A percentile compares a stretch with the other conserved stretches of the same genome.
phyloP scores from a whole-genome alignment of 2,888 invertebrate species.

The Patella ulyssiponensis region DNA sequence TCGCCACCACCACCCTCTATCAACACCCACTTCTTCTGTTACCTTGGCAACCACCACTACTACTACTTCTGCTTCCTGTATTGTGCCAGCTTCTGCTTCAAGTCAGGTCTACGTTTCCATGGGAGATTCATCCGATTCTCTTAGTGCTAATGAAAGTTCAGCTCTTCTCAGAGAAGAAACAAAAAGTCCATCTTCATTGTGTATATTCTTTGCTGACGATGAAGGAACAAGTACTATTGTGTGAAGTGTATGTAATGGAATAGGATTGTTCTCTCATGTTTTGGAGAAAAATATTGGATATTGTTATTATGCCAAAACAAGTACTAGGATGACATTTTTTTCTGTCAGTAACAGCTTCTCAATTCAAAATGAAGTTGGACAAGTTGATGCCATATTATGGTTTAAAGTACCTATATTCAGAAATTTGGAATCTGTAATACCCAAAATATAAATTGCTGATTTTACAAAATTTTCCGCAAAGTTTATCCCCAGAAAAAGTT shows the following conservation, averaged over 20 bases:
- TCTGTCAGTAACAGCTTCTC: too few species aligned
- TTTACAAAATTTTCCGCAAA: too few species aligned
- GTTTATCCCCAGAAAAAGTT: too few species aligned
- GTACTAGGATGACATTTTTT: too few species aligned
- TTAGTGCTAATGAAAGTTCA: constrained; percentile 75
- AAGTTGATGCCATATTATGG: too few species aligned
- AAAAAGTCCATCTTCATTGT: constrained; percentile 55
- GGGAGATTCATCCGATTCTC: constrained; percentile 71
- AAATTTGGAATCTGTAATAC: too few species aligned
- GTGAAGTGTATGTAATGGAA: background rate
- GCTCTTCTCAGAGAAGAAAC: constrained; percentile 70
- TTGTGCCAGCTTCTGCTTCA: constrained; percentile 34
- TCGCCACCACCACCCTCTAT: constrained; percentile 63
- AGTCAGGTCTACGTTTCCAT: constrained; percentile 65
- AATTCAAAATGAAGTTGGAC: too few species aligned
- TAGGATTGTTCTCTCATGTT: too few species aligned
- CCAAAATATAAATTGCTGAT: too few species aligned
- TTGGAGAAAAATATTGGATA: too few species aligned
- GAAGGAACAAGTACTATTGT: constrained; percentile 29
- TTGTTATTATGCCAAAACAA: too few species aligned
- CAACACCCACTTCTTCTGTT: constrained; percentile 16
- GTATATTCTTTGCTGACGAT: constrained; percentile 61
- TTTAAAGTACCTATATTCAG: too few species aligned
- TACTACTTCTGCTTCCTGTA: constrained; percentile 28
- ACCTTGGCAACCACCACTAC: constrained; percentile 31